Evolutionary conservation across 2,888 invertebrate species (phyloP), one percentile per base, ranked within the genome.

Genomic region (Hirtodrosophila trivittata): DNA sequence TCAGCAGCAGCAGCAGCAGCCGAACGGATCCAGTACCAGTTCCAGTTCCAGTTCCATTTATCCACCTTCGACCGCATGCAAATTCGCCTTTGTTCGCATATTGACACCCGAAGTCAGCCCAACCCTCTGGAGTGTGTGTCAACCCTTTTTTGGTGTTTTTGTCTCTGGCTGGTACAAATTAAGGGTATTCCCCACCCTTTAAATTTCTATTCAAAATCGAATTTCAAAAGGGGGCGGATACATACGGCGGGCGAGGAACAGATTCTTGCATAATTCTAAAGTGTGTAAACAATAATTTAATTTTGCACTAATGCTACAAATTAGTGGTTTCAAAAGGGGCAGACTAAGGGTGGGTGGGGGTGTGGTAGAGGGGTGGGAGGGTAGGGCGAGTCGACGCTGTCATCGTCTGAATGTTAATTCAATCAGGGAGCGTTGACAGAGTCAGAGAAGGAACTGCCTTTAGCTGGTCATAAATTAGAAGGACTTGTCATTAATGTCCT

Each of bases 271-370:
- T 58, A 69, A 57, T 28, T 54, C 46, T 32, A 6, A 57, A 60
- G 55, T 67, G 77, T 83, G 78, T 81, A 87, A 87, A 87, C 82
- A 88, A 84, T 88, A 89, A 89, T 89, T 88, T 77, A 85, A 89
- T 89, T 88, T 86, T 52, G 56, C 73, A 82, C 81, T 83, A 88
- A 83, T 82, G 83, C 80, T 74, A 75, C 80, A 81, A 89, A 89
- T 89, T 89, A 85, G 88, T 87, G 88, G 89, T 87, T 87, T 83
- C 75, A 80, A 28, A 28, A 28, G 18, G 38, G 6, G 33, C 33
- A 10, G 8, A 2, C 6, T 38, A 14, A 18, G n/a, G n/a, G 1
- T 35, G 13, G 12, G 6, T 35, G 3, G 5, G 35, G 1, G 14
- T 12, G 14, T 10, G 14, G 14, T 35, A n/a, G 30, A 3, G 18